A percentile compares a stretch with the other conserved stretches of the same genome.
phyloP scores from a whole-genome alignment of 35 echinoderm and acorn worm species.

The Apostichopus californicus region DNA sequence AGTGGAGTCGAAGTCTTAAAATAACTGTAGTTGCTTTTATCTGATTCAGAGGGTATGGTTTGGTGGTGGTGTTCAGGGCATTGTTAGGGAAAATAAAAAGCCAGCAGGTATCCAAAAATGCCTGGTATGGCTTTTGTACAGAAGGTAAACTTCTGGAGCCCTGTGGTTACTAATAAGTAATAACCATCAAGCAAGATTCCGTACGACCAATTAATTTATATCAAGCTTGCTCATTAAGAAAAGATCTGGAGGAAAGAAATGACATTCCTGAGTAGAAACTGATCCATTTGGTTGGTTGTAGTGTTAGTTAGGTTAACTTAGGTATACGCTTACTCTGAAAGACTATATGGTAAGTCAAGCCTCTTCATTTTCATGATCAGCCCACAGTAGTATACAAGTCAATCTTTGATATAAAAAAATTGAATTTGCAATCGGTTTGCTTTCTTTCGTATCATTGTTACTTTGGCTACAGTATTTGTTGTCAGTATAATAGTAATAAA shows the following conservation, averaged over 20 bases:
- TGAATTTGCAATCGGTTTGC: no score
- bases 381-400: no score
- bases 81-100: neutral
- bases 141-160: neutral
- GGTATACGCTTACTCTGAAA: no score
- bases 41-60: neutral
- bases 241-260: neutral
- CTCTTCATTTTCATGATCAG: no score
- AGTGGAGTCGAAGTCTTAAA: neutral
- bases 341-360: no score
- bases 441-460: no score
- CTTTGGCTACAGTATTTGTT: no score
- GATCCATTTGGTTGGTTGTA: neutral
- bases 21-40: neutral
- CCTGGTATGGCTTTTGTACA: neutral
- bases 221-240: neutral
- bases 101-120: constrained; percentile 27
- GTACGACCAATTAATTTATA: constrained; percentile 17
- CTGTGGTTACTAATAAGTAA: neutral
- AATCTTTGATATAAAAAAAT: no score
- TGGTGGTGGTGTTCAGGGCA: neutral
- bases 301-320: no score
- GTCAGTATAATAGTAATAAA: no score
- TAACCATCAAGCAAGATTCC: neutral
- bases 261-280: neutral